phyloP scores from a whole-genome alignment of 2,888 invertebrate genomes.

The Polyommatus iphigenia region DNA sequence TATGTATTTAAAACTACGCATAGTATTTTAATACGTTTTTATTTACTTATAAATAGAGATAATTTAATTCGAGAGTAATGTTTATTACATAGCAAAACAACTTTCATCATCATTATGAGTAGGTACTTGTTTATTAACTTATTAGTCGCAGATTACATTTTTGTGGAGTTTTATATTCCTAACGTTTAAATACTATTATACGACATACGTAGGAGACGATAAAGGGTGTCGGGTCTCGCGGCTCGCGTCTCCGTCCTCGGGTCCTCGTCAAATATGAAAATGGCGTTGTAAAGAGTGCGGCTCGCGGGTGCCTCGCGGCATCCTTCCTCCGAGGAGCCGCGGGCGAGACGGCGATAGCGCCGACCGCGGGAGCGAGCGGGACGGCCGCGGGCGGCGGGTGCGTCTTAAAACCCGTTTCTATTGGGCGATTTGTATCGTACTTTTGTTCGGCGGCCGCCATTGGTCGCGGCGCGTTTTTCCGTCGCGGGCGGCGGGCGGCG shows the following conservation, averaged over 20 bases:
- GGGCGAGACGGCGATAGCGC: constrained; percentile 44
- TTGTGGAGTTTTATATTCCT: too few relatives aligned
- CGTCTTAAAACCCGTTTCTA: constrained; percentile 58
- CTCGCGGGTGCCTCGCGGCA: constrained; percentile 45
- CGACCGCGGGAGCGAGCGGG: constrained; percentile 52
- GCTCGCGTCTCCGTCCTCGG: not conserved
- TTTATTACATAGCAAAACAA: too few relatives aligned
- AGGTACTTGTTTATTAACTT: too few relatives aligned
- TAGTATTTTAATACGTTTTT: too few relatives aligned
- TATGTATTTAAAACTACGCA: too few relatives aligned
- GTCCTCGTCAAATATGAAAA: constrained; percentile 44
- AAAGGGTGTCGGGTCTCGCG: not conserved
- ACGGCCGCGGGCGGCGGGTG: constrained; percentile 49
- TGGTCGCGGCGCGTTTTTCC: constrained; percentile 51
- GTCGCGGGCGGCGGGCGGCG: constrained; percentile 46
- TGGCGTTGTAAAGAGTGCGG: constrained; percentile 50
- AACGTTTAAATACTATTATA: too few relatives aligned
- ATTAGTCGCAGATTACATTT: too few relatives aligned
- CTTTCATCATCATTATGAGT: too few relatives aligned
- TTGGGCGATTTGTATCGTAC: constrained; percentile 61
- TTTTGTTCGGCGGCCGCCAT: constrained; percentile 53
- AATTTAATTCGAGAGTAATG: too few relatives aligned
- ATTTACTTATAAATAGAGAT: too few relatives aligned
- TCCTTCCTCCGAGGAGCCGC: constrained; percentile 43
- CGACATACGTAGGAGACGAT: not conserved